These are phyloP conservation scores for Apocrypta bakeri DNA, from an alignment of 1,140 invertebrate genomes.

Conservation along the genomic window DNA sequence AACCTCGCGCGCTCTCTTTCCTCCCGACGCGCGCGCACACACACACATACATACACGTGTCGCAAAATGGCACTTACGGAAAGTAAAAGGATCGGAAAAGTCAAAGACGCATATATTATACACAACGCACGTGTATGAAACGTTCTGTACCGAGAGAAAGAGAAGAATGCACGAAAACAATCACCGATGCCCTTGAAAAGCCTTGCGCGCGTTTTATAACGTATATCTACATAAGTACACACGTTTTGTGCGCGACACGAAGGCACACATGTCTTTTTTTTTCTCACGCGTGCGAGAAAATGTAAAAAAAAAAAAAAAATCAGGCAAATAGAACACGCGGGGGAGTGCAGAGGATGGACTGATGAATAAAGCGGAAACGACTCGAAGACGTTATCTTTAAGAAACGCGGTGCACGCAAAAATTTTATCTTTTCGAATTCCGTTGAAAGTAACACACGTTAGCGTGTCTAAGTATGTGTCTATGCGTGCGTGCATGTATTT, in stretches of 20 bases:
- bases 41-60: not conserved
- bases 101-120: not conserved
- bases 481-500: not conserved
- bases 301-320: not conserved
- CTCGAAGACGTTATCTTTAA: not conserved
- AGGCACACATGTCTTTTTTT: not conserved
- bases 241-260: constrained; percentile 30
- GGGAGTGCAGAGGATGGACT: not conserved
- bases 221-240: not conserved
- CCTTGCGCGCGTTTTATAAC: not conserved
- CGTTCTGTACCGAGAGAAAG: not conserved
- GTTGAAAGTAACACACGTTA: not conserved
- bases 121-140: not conserved
- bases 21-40: not conserved
- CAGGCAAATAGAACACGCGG: no score
- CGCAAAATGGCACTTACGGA: constrained; percentile 40
- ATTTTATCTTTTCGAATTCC: constrained; percentile 39
- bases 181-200: constrained; percentile 45
- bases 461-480: no score
- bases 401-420: not conserved
- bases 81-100: constrained; percentile 50
- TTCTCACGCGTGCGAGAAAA: constrained; percentile 21
- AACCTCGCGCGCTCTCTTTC: not conserved
- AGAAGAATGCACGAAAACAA: constrained; percentile 39
- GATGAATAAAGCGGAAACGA: not conserved